Percentiles rank a stretch among this genome's conserved stretches.
Evolutionary conservation across 1,140 invertebrate genomes (phyloP).

Genomic region (Steinernema khuongi): DNA sequence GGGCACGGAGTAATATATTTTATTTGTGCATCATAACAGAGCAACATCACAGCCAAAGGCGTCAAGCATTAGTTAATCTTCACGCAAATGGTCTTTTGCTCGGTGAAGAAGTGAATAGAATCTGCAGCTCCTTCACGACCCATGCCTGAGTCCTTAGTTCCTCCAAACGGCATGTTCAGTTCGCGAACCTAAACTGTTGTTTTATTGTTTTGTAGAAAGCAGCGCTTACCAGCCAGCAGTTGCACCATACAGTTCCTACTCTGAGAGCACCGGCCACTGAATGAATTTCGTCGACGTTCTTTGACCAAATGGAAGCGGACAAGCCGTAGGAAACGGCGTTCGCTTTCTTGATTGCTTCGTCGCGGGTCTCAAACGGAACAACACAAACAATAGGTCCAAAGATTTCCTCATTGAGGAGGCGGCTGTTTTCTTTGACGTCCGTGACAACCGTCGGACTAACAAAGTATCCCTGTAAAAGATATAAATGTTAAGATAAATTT

Average conservation of each 20-base stretch:
- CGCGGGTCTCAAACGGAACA: constrained; percentile 63
- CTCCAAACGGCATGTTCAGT: constrained; percentile 67
- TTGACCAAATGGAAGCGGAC: constrained; percentile 64
- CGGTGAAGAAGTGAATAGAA: constrained; percentile 66
- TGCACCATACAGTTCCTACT: constrained; percentile 66
- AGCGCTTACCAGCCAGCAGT: constrained; percentile 65
- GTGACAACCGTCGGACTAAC: constrained; percentile 64
- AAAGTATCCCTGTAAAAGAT: constrained; percentile 62
- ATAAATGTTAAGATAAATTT: too few species aligned
- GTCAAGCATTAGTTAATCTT: constrained; percentile 41
- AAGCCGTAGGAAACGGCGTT: constrained; percentile 65
- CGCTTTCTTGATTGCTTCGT: constrained; percentile 62
- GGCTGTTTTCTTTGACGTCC: constrained; percentile 60
- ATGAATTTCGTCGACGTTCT: constrained; percentile 61
- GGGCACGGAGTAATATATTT: too few species aligned
- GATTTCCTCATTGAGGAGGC: constrained; percentile 66
- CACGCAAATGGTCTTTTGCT: constrained; percentile 65
- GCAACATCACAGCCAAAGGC: not conserved
- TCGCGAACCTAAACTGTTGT: constrained; percentile 55
- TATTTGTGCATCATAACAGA: too few species aligned
- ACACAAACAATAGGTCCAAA: constrained; percentile 67
- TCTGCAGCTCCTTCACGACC: constrained; percentile 65
- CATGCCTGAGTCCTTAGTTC: constrained; percentile 65
- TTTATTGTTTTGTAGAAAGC: constrained; percentile 10
- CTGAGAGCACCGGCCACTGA: constrained; percentile 57